Base-by-base conservation (phyloP, 2,797 vertebrate species). In the Halcyon badia region DNA sequence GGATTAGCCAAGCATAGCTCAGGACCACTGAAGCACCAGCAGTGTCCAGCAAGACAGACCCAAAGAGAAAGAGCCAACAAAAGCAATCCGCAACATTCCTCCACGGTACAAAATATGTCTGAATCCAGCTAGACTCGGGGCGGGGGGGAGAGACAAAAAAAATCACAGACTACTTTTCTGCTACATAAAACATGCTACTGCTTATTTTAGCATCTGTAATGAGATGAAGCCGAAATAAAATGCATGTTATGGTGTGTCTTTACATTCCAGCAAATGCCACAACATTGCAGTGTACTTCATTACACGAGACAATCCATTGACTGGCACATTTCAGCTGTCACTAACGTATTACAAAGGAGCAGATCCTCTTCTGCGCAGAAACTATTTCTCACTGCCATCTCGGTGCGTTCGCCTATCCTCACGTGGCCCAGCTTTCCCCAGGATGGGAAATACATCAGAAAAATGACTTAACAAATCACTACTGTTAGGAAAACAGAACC, bases 131-230 rank as follows among this genome's bases (percentile, higher is more conserved):
- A 84, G 37, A 35, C 61, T 18, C 46, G 9, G 49, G 25, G 26
- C 11, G 11, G 37, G 22, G 48, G 22, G 15, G 78, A n/a, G 44
- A 41, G 37, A 60, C 18, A 42, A 42, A 17, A 17, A 91, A 90
- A 94, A 75, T 16, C 82, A 94, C 70, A 88, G 70, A 10, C 66
- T 92, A 42, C 33, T 96, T 94, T 96, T 94, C 92, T 94, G 84
- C 84, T 88, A 39, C 84, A 84, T 82, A 88, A 91, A 96, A 51
- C 60, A 20, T 5, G 31, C 39, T 42, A 73, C 54, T 90, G 73
- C 73, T 94, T 92, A 70, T 94, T 96, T 95, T 73, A 93, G 62
- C 85, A 56, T 88, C 76, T 71, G 69, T 80, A 73, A 71, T 21
- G 60, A 91, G 83, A 35, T 17, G 60, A 66, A 95, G 80, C 76